Conservation (phyloP, 2,888 invertebrate species). For the Hybos culiciformis region DNA sequence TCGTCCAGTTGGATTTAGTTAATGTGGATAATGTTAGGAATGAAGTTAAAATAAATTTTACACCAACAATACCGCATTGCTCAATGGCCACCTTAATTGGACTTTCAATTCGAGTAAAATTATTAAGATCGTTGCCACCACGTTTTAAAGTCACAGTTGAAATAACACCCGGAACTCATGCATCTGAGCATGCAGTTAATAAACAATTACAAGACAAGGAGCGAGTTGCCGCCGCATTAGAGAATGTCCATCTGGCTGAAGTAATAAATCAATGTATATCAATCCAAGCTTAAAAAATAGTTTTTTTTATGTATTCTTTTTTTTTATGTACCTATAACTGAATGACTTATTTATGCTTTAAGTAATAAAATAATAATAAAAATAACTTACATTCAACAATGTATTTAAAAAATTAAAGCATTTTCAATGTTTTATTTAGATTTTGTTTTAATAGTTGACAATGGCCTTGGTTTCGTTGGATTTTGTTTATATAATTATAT, state of each 20-base stretch:
- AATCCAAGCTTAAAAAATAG: background rate
- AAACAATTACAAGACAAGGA: conserved; percentile 98
- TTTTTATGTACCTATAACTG: background rate
- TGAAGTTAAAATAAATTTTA: conserved; percentile 65
- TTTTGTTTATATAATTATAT: too few species aligned
- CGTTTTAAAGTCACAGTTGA: conserved; percentile 77
- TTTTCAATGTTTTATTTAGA: too few species aligned
- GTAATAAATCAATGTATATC: conserved; percentile 88
- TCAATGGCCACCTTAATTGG: conserved; percentile 93
- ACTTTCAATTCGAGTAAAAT: conserved; percentile 81
- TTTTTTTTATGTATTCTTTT: background rate
- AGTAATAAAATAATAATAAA: too few species aligned
- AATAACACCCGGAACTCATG: conserved; percentile 85
- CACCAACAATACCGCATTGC: conserved; percentile 97
- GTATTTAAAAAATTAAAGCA: too few species aligned
- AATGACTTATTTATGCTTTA: too few species aligned
- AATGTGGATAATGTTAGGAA: conserved; percentile 60
- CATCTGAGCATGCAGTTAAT: conserved; percentile 85
- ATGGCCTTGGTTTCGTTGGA: too few species aligned
- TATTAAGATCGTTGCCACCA: conserved; percentile 69
- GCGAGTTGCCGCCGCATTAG: conserved; percentile 90
- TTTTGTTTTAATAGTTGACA: too few species aligned
- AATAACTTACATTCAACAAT: too few species aligned
- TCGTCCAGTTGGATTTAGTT: conserved; percentile 74
- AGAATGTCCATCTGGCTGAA: conserved; percentile 79